Base-by-base conservation (phyloP, 2,797 vertebrate genomes). In the Diceros bicornis region DNA sequence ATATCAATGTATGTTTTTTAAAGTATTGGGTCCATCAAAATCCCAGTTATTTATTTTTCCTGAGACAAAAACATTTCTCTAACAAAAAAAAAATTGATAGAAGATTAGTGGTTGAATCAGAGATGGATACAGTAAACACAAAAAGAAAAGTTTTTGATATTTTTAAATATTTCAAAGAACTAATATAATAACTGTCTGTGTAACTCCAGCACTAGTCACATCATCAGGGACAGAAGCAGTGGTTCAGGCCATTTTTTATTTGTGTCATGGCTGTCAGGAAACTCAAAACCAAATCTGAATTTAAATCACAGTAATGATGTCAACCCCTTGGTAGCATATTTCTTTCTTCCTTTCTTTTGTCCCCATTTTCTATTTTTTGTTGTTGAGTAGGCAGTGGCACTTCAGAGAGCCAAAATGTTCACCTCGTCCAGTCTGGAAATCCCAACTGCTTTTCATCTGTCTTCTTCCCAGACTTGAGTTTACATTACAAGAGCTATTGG, bases 161-260 rank as follows among this genome's bases (percentile, higher is more conserved):
- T 87, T 95, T 92, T 57, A 23, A 81, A 79, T 75, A 23, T 87
- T 91, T 82, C 52, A 82, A 88, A 75, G n/a, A 82, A 90, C 34
- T 50, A 41, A 64, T 32, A 32, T 52, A 75, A 66, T 61, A 78
- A 47, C 47, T 66, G 8, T 17, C 13, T 84, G 34, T 81, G 41
- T 57, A 59, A 81, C 23, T 72, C 57, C 13, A 92, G 34, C 47
- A 57, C 55, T 62, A 68, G 47, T 84, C 55, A 78, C 25, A 17
- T 85, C 34, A 66, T 79, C 47, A 41, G 55, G 59, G 69, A 88
- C 29, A 62, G 68, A 44, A 87, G 47, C 4, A 27, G 32, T 69
- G 27, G 5, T 66, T 72, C 41, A 50, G 37, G 47, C 75, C n/a
- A 87, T 91, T 79, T 85, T 92, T 89, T 37, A 25, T 71, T 69